Percentiles rank a stretch among this genome's conserved stretches.
phyloP scores from a whole-genome alignment of 1,140 invertebrate genomes.

The Aphis gossypii region DNA sequence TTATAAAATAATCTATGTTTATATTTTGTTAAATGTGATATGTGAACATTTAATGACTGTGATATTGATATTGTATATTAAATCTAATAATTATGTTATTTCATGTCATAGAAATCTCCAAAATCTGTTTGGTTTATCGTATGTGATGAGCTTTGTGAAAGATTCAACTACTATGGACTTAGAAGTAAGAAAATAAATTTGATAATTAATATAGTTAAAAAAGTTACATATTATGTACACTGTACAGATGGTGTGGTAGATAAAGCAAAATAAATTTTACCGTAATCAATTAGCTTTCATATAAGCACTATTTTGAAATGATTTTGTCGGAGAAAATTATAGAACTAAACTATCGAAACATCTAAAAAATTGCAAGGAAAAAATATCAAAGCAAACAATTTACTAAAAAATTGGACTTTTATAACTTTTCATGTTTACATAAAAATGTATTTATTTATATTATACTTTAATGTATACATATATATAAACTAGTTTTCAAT shows the following conservation, averaged over 20 bases:
- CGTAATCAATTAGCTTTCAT: background rate
- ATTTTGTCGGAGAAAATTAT: background rate
- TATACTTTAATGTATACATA: background rate
- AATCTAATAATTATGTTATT: background rate
- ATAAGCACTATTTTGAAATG: background rate
- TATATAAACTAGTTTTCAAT: background rate
- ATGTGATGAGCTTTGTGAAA: conserved; percentile 94
- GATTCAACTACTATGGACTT: conserved; percentile 97
- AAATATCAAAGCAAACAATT: background rate
- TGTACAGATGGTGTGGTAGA: background rate
- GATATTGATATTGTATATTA: background rate
- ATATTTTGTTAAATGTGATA: no score
- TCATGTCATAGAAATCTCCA: conserved; percentile 70
- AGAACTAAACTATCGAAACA: no score
- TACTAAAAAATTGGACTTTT: no score
- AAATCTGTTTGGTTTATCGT: conserved; percentile 93
- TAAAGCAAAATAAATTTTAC: background rate
- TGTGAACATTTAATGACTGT: no score
- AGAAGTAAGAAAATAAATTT: conserved; percentile 74
- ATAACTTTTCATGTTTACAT: background rate
- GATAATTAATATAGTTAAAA: background rate
- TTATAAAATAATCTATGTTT: background rate
- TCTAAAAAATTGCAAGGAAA: background rate
- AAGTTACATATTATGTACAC: background rate
- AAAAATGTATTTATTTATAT: background rate